Evolutionary conservation across 2,888 invertebrate species (phyloP).

Genomic region (Boloria selene): DNA sequence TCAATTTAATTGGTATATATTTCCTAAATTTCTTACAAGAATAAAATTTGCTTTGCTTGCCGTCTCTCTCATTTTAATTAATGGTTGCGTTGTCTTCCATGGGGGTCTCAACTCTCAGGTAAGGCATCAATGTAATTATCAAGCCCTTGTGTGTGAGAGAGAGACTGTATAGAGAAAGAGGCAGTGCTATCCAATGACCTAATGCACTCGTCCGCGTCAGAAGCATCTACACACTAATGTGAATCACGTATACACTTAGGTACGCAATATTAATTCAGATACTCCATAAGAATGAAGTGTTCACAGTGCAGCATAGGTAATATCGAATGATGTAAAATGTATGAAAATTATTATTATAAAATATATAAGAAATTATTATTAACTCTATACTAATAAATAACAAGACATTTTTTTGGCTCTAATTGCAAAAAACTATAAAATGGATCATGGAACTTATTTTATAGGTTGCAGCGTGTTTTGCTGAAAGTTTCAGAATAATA

Average conservation of each 20-base stretch:
- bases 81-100: conserved; percentile 7
- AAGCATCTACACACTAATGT: conserved; percentile 40
- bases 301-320: background rate
- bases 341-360: too few species aligned
- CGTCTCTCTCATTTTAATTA: conserved; percentile 4
- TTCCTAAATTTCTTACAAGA: too few species aligned
- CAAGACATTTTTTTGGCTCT: too few species aligned
- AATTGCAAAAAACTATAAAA: too few species aligned
- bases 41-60: too few species aligned
- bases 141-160: conserved; percentile 44
- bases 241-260: conserved; percentile 11
- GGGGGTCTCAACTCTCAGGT: conserved; percentile 18
- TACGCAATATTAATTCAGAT: conserved; percentile 3
- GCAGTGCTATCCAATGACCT: conserved; percentile 53
- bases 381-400: too few species aligned
- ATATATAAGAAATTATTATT: too few species aligned
- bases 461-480: too few species aligned
- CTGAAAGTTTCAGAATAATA: too few species aligned
- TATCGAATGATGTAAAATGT: too few species aligned
- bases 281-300: background rate
- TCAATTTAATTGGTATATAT: too few species aligned
- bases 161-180: conserved; percentile 42
- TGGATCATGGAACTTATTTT: too few species aligned
- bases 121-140: conserved; percentile 24
- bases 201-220: conserved; percentile 55